Evolutionary conservation across 2,113 vertebrate genomes (phyloP).

Genomic region (Zosterops pallidus): DNA sequence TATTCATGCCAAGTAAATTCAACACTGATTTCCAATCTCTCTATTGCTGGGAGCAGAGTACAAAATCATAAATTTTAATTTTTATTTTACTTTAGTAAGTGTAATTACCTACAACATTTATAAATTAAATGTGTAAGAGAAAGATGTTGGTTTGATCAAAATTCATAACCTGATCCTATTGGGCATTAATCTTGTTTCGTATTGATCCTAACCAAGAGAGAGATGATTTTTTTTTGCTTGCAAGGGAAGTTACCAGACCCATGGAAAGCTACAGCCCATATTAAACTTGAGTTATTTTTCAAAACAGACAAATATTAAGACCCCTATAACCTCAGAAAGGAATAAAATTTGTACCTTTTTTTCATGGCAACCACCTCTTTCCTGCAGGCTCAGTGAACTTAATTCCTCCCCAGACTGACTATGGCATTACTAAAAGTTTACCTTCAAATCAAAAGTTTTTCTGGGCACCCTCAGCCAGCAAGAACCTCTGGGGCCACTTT

Average conservation of each 20-base stretch:
- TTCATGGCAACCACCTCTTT: not conserved
- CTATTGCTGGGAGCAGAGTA: conserved; percentile 38
- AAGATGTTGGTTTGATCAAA: conserved; percentile 43
- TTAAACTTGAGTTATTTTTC: not conserved
- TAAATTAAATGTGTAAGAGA: conserved; percentile 36
- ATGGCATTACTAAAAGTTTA: not conserved
- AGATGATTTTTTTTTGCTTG: not conserved
- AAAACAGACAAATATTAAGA: not conserved
- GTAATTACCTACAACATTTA: conserved; percentile 56
- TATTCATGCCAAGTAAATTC: conserved; percentile 55
- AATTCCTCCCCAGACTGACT: not conserved
- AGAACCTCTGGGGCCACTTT: not conserved
- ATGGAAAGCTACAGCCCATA: not conserved
- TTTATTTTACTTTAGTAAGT: conserved; percentile 61
- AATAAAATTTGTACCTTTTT: not conserved
- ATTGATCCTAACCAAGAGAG: conserved; percentile 20
- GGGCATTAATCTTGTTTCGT: conserved; percentile 22
- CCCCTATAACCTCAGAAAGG: not conserved
- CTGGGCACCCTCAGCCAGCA: not conserved
- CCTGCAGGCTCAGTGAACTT: not conserved
- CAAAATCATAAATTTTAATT: conserved; percentile 64
- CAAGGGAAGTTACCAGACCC: not conserved
- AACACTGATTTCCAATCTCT: conserved; percentile 58
- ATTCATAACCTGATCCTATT: conserved; percentile 27
- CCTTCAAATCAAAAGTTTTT: not conserved